Conservation (phyloP, 1,140 invertebrate species). For the Laupala kohalensis region DNA sequence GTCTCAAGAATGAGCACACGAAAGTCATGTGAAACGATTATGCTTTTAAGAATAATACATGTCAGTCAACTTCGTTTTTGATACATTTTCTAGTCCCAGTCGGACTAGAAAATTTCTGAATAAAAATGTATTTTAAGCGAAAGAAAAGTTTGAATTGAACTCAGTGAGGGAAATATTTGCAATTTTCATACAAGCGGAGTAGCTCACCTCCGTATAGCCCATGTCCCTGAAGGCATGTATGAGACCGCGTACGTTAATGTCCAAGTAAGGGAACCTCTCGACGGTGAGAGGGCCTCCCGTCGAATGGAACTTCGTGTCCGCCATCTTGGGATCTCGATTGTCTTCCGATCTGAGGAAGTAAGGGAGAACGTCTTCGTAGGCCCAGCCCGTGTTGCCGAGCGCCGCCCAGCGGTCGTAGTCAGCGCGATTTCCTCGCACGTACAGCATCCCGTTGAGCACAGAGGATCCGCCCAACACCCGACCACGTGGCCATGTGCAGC, state of each 20-base stretch:
- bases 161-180: too few species aligned
- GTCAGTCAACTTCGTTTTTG: too few species aligned
- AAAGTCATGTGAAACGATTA: too few species aligned
- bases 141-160: too few species aligned
- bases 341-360: constrained; percentile 34
- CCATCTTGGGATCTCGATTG: constrained; percentile 15
- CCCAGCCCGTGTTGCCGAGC: constrained; percentile 37
- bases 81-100: too few species aligned
- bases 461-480: constrained; percentile 34
- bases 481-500: constrained; percentile 28
- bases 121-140: too few species aligned
- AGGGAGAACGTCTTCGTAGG: constrained; percentile 36
- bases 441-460: constrained; percentile 43
- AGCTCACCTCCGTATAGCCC: not conserved
- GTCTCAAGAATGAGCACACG: too few species aligned
- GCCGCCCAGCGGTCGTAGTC: constrained; percentile 22
- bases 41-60: too few species aligned
- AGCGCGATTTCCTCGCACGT: constrained; percentile 23
- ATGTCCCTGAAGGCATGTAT: constrained; percentile 10
- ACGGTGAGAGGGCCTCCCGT: constrained; percentile 5
- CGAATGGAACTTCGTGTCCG: constrained; percentile 2
- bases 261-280: constrained; percentile 8
- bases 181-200: too few species aligned
- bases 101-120: too few species aligned
- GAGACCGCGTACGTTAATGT: constrained; percentile 6